Percentiles rank a stretch among this genome's conserved stretches.
phyloP scores from a whole-genome alignment of 92 coral and sea anemone species.

The Epizoanthus stellaris region DNA sequence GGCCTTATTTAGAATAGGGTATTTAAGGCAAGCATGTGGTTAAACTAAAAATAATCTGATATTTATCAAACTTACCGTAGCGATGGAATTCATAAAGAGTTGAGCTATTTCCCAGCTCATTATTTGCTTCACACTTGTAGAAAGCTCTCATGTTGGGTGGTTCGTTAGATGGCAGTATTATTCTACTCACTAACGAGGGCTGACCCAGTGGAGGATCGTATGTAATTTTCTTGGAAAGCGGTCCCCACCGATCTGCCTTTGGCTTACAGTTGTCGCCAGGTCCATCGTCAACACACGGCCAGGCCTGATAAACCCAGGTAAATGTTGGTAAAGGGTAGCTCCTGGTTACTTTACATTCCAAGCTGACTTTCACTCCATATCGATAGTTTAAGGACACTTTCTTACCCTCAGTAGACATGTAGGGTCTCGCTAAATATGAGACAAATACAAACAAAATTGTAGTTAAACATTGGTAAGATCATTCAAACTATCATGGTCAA shows the following conservation, averaged over 20 bases:
- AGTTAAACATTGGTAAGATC: too few relatives aligned
- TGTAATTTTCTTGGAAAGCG: background rate
- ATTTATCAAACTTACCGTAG: conserved; percentile 63
- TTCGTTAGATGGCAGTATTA: background rate
- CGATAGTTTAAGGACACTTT: too few relatives aligned
- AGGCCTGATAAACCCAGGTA: conserved; percentile 50
- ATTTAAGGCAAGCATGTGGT: too few relatives aligned
- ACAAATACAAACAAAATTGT: too few relatives aligned
- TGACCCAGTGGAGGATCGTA: background rate
- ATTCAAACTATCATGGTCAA: too few relatives aligned
- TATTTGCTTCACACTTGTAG: conserved; percentile 74
- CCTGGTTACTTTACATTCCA: too few relatives aligned
- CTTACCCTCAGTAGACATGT: too few relatives aligned
- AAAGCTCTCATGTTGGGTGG: conserved; percentile 23
- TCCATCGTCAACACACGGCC: background rate
- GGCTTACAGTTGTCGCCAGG: conserved; percentile 30
- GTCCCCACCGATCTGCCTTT: conserved; percentile 25
- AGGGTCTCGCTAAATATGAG: too few relatives aligned
- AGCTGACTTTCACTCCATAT: too few relatives aligned
- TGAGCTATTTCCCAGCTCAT: conserved; percentile 58
- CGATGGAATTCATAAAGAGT: conserved; percentile 53
- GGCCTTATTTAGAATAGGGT: too few relatives aligned
- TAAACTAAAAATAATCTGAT: too few relatives aligned
- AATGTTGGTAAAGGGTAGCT: too few relatives aligned
- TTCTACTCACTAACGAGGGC: background rate